These are phyloP conservation scores for Idaea biselata DNA, from an alignment of 2,888 invertebrate species.

Conservation along the genomic window DNA sequence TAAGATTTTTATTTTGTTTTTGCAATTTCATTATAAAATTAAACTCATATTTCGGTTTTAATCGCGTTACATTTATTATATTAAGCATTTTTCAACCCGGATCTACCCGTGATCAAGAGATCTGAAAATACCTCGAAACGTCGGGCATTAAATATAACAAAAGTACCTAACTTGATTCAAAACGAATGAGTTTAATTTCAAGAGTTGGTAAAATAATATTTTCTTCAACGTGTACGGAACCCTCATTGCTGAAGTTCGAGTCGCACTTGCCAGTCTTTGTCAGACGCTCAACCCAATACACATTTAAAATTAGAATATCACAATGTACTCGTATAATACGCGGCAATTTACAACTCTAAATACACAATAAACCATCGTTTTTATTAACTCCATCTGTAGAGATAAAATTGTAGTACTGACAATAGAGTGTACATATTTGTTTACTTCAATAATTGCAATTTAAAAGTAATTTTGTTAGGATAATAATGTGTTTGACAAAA, in stretches of 20 bases:
- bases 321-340: background rate
- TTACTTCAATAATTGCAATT: background rate
- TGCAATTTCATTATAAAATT: too few species aligned
- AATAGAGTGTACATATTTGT: background rate
- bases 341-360: background rate
- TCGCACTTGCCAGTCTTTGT: background rate
- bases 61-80: too few species aligned
- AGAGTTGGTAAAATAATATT: too few species aligned
- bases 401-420: background rate
- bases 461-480: background rate
- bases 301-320: conserved; percentile 2
- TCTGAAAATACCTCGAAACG: too few species aligned
- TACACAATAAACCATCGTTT: background rate
- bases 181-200: too few species aligned
- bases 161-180: too few species aligned
- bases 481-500: too few species aligned
- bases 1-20: too few species aligned
- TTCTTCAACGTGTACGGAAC: background rate
- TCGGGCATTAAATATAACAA: too few species aligned
- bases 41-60: too few species aligned
- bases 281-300: background rate
- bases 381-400: background rate
- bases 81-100: too few species aligned
- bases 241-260: background rate
- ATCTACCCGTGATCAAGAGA: too few species aligned